A percentile compares a stretch with the other conserved stretches of the same genome.
phyloP scores from a whole-genome alignment of 2,113 vertebrate genomes.

The Aspidoscelis tigris region DNA sequence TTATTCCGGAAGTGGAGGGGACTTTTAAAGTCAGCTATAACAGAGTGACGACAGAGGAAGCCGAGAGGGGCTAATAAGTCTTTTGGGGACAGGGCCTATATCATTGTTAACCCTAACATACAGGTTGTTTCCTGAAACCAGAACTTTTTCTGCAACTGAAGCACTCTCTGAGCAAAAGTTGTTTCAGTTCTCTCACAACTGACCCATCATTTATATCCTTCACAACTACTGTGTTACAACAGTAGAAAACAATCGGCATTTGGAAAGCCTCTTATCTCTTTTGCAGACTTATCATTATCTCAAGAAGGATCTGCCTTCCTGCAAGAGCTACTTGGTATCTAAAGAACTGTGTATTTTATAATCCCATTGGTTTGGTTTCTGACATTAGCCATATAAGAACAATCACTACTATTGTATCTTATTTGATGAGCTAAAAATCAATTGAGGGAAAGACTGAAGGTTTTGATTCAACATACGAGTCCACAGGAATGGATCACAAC shows the following conservation, averaged over 20 bases:
- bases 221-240: background rate
- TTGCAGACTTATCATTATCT: background rate
- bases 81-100: too few relatives aligned
- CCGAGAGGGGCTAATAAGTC: too few relatives aligned
- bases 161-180: background rate
- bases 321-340: background rate
- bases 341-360: background rate
- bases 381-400: background rate
- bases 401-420: background rate
- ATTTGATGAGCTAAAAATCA: background rate
- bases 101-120: background rate
- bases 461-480: background rate
- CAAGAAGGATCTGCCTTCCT: background rate
- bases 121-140: background rate
- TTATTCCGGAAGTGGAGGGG: too few relatives aligned
- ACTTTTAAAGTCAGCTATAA: too few relatives aligned
- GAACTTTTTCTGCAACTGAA: slow-evolving; percentile 5
- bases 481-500: background rate
- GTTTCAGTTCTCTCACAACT: background rate
- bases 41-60: too few relatives aligned
- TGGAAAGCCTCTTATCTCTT: background rate
- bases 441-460: background rate
- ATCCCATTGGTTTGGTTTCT: background rate
- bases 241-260: background rate
- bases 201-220: background rate